Base-by-base conservation (phyloP, 2,797 vertebrate species). In the Eulemur coronatus region DNA sequence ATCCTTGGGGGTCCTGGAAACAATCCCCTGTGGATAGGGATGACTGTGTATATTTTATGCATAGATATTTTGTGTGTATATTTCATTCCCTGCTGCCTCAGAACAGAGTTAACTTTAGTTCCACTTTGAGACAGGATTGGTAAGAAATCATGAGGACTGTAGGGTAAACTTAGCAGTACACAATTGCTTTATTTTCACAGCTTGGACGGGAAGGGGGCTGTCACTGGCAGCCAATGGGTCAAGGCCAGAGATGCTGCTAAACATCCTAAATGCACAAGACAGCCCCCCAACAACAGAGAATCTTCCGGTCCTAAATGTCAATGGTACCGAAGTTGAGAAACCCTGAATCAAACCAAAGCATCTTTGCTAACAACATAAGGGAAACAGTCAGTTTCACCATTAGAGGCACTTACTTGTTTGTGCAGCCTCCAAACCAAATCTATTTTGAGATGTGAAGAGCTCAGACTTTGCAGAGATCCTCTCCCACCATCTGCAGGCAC, bases 371-470 rank as follows among this genome's bases (percentile, higher is more conserved):
- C 95, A 93, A 65, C 6, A 24, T 55, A 91, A 97, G 57, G 92
- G 30, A 93, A 94, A 95, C 46, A 80, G 48, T 41, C 26, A 67
- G 46, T 48, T 38, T 97, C 30, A 52, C 75, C 93, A 95, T 98
- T 96, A 72, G 96, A 96, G 91, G 82, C 94, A 3, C 26, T 22
- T 73, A 69, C 96, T 98, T 98, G 86, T 95, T 97, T 97, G 76
- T 61, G 24, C 95, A 96, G 80, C 63, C 97, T 97, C 79, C 61
- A 95, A 98, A 73, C n/a, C 94, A 93, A 97, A 97, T 94, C 85
- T 97, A 1, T 78, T 84, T 93, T 87, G 67, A 96, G 89, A 89
- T 80, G 48, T 93, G 91, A 73, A 95, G 94, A 96, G 94, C 69
- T 96, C 96, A 92, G 91, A 91, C 84, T 89, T 96, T 72, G 82